phyloP scores from a whole-genome alignment of 2,888 invertebrate genomes.

The Drosophila mimetica region DNA sequence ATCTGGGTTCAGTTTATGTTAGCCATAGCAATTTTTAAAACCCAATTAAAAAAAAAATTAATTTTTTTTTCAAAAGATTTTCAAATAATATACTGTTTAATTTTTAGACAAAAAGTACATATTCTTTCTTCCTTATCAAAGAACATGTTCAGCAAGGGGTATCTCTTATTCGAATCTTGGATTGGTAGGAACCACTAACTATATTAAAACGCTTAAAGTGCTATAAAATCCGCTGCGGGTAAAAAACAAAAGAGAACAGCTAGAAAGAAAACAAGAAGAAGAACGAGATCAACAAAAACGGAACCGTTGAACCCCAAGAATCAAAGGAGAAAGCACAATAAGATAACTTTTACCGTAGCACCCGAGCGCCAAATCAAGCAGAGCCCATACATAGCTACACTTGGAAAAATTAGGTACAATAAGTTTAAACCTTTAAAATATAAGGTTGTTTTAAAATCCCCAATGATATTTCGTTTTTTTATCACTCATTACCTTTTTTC shows the following conservation, averaged over 20 bases:
- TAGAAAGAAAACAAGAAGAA: constrained; percentile 3
- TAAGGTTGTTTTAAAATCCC: no score
- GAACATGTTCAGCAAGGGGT: not conserved
- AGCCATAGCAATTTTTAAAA: no score
- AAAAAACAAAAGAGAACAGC: not conserved
- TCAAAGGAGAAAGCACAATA: constrained; percentile 9
- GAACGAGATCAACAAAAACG: not conserved
- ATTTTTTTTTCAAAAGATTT: no score
- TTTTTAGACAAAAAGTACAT: no score
- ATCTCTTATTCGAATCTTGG: not conserved
- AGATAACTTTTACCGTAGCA: constrained; percentile 15
- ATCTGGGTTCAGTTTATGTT: no score
- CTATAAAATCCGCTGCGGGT: not conserved
- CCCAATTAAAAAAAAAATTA: no score
- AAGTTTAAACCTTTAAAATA: no score
- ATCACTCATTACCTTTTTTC: not conserved
- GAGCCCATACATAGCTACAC: constrained; percentile 1
- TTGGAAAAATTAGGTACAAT: not conserved
- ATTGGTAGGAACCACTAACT: not conserved
- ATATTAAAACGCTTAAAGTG: not conserved
- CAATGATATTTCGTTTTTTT: no score
- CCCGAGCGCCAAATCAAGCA: constrained; percentile 16
- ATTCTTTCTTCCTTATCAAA: not conserved
- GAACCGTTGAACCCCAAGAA: constrained; percentile 26
- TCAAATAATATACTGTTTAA: no score